phyloP scores from a whole-genome alignment of 2,797 vertebrate species.

The Petrocephalus schoutedeni region DNA sequence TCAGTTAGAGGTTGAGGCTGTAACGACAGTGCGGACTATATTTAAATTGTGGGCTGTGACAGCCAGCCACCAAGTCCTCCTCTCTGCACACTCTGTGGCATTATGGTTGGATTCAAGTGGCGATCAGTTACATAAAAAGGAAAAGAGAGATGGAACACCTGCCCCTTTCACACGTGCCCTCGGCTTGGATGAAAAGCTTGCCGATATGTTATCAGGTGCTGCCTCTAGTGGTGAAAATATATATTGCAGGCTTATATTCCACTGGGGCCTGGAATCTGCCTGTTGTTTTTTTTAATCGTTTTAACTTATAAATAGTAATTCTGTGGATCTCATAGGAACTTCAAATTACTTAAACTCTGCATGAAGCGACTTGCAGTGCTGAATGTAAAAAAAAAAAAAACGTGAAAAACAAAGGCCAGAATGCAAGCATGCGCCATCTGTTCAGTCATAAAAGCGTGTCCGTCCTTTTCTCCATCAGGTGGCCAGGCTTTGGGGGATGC shows the following conservation, averaged over 20 bases:
- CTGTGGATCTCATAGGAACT: background rate
- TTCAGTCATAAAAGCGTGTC: background rate
- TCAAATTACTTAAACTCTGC: slow-evolving; percentile 7
- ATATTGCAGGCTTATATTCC: slow-evolving; percentile 17
- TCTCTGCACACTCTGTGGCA: slow-evolving; percentile 47
- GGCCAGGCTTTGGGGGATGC: slow-evolving; percentile 96
- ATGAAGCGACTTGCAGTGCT: background rate
- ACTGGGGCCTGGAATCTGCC: background rate
- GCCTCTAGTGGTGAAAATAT: slow-evolving; percentile 48
- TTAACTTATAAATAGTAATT: slow-evolving; percentile 3
- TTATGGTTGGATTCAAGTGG: slow-evolving; percentile 59
- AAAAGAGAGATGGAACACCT: slow-evolving; percentile 56
- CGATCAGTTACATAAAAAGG: slow-evolving; percentile 61
- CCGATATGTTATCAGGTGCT: slow-evolving; percentile 27
- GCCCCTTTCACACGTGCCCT: background rate
- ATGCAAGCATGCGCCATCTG: background rate
- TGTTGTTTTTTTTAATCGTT: background rate
- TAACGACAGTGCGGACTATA: background rate
- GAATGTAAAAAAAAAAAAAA: background rate
- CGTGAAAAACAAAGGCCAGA: background rate
- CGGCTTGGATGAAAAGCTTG: background rate
- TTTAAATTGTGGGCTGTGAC: slow-evolving; percentile 41
- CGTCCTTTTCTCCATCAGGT: slow-evolving; percentile 62
- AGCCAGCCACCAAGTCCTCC: slow-evolving; percentile 35
- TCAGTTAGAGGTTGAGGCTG: slow-evolving; percentile 34